Evolutionary conservation across 53 echinoderm and acorn worm genomes (phyloP), one percentile per base, ranked within the genome.

Genomic region (Echinometra lucunter): DNA sequence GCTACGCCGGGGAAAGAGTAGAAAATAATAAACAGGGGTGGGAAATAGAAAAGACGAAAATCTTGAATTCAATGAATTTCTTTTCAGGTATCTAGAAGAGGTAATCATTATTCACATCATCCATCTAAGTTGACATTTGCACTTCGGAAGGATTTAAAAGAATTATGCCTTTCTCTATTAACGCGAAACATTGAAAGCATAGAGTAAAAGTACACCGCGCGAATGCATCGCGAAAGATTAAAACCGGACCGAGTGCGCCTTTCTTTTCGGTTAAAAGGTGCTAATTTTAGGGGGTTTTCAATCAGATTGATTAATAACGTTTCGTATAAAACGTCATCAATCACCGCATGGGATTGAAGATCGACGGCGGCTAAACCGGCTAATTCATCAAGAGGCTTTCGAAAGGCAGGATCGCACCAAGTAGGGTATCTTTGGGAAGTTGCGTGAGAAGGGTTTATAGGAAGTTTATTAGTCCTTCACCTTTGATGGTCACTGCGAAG

Each of bases 231-330:
- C 49, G 12, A 12, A 1, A 11, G 49, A 85, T 49, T 85, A 28
- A 85, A 27, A 85, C 23, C 47, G 18, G 25, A 47, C 25, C 17
- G 44, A 40, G 44, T 23, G 44, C 42, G 81, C 44, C 40, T 44
- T 23, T 23, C 38, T 81, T 35, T 81, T 19, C 44, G 40, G 40
- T 81, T 38, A 15, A 17, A 81, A 81, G 81, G 40, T 44, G 81
- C 42, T 81, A 81, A 19, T 81, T 81, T 81, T 81, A 42, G 18
- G 44, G 42, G 81, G 81, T 81, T 81, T 81, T 81, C 81, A 44
- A 81, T 81, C 81, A 81, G 81, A 81, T 81, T 81, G 81, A 44
- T 81, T 42, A 81, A 81, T 81, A 44, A 81, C 18, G 81, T 81
- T 42, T 42, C 21, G 17, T 81, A 38, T 2, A 44, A 16, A 23